phyloP scores from a whole-genome alignment of 2,888 invertebrate species.

The Nomada fabriciana region DNA sequence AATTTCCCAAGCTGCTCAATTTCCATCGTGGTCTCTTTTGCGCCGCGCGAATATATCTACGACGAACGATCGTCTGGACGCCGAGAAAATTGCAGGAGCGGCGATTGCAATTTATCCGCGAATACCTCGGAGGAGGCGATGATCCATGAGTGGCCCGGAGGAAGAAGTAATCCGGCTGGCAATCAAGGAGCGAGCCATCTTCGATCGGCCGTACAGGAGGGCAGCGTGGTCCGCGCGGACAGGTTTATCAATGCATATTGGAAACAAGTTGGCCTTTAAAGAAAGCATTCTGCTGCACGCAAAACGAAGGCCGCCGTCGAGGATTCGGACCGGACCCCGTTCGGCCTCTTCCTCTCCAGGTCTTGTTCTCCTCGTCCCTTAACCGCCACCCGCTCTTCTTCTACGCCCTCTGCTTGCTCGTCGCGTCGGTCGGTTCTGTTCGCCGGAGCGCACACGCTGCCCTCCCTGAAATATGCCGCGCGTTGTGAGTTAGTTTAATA shows the following conservation, averaged over 20 bases:
- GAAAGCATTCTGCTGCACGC: conserved; percentile 62
- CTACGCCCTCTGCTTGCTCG: conserved; percentile 28
- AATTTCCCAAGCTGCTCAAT: conserved; percentile 58
- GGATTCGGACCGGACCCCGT: conserved; percentile 43
- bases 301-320: conserved; percentile 56
- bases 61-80: conserved; percentile 65
- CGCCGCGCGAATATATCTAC: conserved; percentile 59
- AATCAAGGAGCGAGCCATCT: conserved; percentile 70
- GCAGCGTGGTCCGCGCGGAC: conserved; percentile 65
- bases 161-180: conserved; percentile 71
- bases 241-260: conserved; percentile 80
- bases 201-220: conserved; percentile 37
- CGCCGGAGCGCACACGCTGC: conserved; percentile 25
- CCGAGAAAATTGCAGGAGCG: conserved; percentile 69
- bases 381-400: conserved; percentile 13
- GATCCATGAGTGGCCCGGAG: conserved; percentile 70
- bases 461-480: conserved; percentile 79
- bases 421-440: too few relatives aligned
- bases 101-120: conserved; percentile 69
- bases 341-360: not conserved
- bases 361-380: conserved; percentile 1
- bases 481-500: conserved; percentile 84
- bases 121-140: conserved; percentile 64
- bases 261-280: conserved; percentile 77
- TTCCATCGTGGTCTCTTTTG: conserved; percentile 62